Evolutionary conservation across 2,113 vertebrate genomes (phyloP), one percentile per base, ranked within the genome.

Genomic region (Lagopus leucura): DNA sequence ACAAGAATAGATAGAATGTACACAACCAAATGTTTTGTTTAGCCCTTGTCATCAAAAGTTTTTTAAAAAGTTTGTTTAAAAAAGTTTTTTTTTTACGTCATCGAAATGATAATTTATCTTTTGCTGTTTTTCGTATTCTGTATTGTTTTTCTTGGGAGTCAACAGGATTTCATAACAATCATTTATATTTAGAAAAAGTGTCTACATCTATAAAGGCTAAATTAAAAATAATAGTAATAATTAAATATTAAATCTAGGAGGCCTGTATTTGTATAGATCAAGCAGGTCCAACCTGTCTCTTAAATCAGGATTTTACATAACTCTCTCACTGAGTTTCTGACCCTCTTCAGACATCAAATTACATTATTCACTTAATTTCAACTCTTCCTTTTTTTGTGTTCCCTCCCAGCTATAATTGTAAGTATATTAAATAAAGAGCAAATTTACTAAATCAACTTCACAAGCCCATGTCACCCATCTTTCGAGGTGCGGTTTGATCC

Each of bases 361-460:
- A 71, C 10, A 54, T 82, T 92, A 17, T 79, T 80, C 36, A 67
- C 10, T 54, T 87, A 50, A 92, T 82, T 94, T 85, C 66, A 73
- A 2, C 1, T 3, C 11, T 89, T 86, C 12, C 19, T 36, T 87
- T 86, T 90, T 93, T 89, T 76, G 69, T 42, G 84, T 27, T 5
- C 8, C 11, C 14, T n/a, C 17, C 4, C 10, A 48, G 34, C 11
- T 84, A 47, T 87, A 45, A 85, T 58, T 76, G 65, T 13, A 80
- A 92, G 30, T 20, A 38, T 32, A 67, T 42, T 11, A 85, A 84
- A 75, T 5, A 28, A 85, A 87, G 28, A 7, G 2, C 18, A 84
- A 63, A 73, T 25, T 55, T 69, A 54, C 0, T 13, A 60, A 69
- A 93, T 69, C 22, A 86, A 9, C 84, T 81, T 80, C 67, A 70